Percentiles rank a stretch among this genome's conserved stretches.
Evolutionary conservation across 2,113 vertebrate species (phyloP).

Genomic region (Notechis scutatus): DNA sequence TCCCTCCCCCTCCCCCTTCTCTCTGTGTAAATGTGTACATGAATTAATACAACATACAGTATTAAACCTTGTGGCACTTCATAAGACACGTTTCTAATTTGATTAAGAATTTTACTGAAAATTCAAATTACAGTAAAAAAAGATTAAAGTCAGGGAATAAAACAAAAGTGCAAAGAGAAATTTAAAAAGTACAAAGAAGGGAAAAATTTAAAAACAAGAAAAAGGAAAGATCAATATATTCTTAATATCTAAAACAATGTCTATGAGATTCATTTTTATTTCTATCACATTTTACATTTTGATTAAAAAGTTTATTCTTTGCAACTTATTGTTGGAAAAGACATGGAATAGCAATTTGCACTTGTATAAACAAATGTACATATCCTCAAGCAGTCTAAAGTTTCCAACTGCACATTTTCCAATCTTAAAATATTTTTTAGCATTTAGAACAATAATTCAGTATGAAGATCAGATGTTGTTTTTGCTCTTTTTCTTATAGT

Average conservation of each 20-base stretch:
- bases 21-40: too few relatives aligned
- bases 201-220: too few relatives aligned
- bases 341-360: constrained; percentile 36
- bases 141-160: too few relatives aligned
- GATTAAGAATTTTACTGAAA: too few relatives aligned
- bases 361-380: constrained; percentile 30
- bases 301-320: constrained; percentile 50
- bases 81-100: too few relatives aligned
- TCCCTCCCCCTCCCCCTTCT: too few relatives aligned
- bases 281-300: constrained; percentile 58
- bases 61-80: too few relatives aligned
- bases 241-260: constrained; percentile 38
- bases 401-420: constrained; percentile 36
- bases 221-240: constrained; percentile 36
- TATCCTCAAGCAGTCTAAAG: constrained; percentile 39
- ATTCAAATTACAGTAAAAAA: too few relatives aligned
- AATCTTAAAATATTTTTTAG: constrained; percentile 29
- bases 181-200: too few relatives aligned
- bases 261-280: constrained; percentile 48
- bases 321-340: constrained; percentile 48
- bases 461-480: not conserved
- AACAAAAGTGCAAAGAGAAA: too few relatives aligned
- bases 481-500: not conserved
- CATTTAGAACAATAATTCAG: constrained; percentile 30
- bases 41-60: too few relatives aligned